These are phyloP conservation scores for Malurus leucopterus DNA, from an alignment of 2,797 vertebrate genomes.

Conservation along the genomic window DNA sequence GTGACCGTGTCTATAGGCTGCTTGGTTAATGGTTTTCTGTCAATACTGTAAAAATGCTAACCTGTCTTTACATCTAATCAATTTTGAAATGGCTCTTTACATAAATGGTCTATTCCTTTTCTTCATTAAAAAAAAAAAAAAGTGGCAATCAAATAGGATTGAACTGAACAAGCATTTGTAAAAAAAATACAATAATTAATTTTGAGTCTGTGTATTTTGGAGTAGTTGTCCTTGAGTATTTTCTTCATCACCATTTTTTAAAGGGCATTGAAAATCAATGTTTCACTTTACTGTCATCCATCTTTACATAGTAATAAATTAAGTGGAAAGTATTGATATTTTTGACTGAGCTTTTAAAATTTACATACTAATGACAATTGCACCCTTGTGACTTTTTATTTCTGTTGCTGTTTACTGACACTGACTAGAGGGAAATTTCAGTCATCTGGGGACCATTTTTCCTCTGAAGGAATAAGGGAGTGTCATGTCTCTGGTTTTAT, in stretches of 20 bases:
- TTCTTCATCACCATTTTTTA: constrained; percentile 70
- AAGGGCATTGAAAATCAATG: constrained; percentile 91
- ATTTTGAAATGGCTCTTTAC: constrained; percentile 68
- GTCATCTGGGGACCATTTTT: constrained; percentile 21
- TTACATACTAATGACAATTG: constrained; percentile 91
- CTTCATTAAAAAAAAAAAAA: constrained; percentile 64
- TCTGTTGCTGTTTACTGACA: constrained; percentile 60
- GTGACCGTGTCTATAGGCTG: constrained; percentile 56
- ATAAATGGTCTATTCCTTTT: constrained; percentile 58
- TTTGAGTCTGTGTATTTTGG: constrained; percentile 57
- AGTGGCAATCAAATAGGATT: constrained; percentile 51
- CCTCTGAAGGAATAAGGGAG: background rate
- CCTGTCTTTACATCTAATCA: constrained; percentile 71
- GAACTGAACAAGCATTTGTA: constrained; percentile 46
- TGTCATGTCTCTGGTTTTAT: constrained; percentile 6
- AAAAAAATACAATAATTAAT: constrained; percentile 66
- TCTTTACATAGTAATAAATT: constrained; percentile 98
- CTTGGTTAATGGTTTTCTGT: constrained; percentile 74
- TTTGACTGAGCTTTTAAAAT: constrained; percentile 88
- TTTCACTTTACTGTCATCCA: constrained; percentile 82
- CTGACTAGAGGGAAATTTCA: constrained; percentile 33
- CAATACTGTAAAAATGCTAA: constrained; percentile 78
- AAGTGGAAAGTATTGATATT: constrained; percentile 90
- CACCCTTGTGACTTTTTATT: constrained; percentile 76
- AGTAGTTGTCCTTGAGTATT: constrained; percentile 69